These are phyloP conservation scores for Scomber colias DNA, from an alignment of 2,113 vertebrate genomes.

Conservation along the genomic window DNA sequence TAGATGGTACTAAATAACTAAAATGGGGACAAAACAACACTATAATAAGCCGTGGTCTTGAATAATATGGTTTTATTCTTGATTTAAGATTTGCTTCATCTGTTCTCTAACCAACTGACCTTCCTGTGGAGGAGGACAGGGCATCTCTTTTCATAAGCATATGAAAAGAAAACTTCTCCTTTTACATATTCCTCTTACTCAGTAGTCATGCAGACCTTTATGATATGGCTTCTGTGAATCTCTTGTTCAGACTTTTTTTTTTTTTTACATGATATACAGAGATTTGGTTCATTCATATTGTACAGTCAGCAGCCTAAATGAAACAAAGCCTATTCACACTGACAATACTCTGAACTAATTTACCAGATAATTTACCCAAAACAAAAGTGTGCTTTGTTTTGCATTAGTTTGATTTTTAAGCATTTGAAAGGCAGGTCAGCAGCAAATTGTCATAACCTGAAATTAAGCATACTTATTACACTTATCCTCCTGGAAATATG, in stretches of 20 bases:
- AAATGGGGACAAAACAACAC: neutral
- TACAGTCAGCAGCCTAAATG: neutral
- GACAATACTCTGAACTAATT: neutral
- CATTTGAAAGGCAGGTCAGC: neutral
- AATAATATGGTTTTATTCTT: neutral
- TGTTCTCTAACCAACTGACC: neutral
- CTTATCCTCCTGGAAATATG: neutral
- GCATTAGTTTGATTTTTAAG: neutral
- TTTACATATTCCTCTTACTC: neutral
- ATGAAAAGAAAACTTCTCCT: neutral
- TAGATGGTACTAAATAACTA: no score
- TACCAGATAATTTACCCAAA: neutral
- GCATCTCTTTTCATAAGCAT: no score
- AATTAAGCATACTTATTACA: conserved; percentile 1
- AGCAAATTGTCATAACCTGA: neutral
- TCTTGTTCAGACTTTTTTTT: neutral
- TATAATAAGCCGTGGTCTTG: neutral
- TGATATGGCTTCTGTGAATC: neutral
- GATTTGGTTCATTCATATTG: neutral
- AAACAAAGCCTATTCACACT: neutral
- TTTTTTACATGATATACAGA: neutral
- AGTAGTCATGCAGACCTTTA: neutral
- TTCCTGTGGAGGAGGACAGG: neutral
- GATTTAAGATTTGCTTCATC: neutral
- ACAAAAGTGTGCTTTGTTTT: neutral